Evolutionary conservation across 2,888 invertebrate species (phyloP).

Genomic region (Camptogramma bilineatum): DNA sequence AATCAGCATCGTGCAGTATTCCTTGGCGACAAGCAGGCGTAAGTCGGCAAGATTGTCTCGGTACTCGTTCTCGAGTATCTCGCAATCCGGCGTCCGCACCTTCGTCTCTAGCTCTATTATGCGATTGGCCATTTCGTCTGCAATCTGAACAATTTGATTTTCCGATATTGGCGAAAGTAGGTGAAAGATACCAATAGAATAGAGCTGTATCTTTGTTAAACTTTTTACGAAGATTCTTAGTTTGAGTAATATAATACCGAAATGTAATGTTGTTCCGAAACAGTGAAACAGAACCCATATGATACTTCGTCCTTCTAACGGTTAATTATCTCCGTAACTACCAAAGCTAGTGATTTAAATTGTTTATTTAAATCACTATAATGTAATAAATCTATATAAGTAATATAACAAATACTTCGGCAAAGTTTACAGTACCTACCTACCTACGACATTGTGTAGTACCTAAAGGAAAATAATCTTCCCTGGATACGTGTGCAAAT

Average conservation of each 20-base stretch:
- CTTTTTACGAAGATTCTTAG: neutral
- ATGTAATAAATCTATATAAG: too few species aligned
- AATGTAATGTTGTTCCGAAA: neutral
- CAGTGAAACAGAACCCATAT: neutral
- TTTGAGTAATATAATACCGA: neutral
- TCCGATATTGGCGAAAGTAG: constrained; percentile 9
- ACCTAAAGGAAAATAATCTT: too few species aligned
- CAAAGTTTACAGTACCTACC: too few species aligned
- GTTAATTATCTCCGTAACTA: too few species aligned
- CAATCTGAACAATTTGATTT: constrained; percentile 64
- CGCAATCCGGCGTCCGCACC: constrained; percentile 82
- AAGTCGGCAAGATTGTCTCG: constrained; percentile 85
- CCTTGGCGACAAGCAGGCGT: constrained; percentile 85
- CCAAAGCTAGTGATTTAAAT: too few species aligned
- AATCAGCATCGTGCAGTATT: constrained; percentile 85
- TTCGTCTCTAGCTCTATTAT: constrained; percentile 80
- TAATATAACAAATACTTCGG: too few species aligned
- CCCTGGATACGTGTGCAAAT: constrained; percentile 3
- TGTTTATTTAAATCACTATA: too few species aligned
- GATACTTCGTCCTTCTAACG: neutral
- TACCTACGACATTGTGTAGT: too few species aligned
- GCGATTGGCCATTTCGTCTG: constrained; percentile 83
- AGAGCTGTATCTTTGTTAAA: neutral
- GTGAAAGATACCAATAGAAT: neutral
- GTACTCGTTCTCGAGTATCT: constrained; percentile 73